Percentiles rank a stretch among this genome's conserved stretches.
These are phyloP conservation scores for Pholis gunnellus DNA, from an alignment of 2,113 vertebrate genomes.

Conservation along the genomic window DNA sequence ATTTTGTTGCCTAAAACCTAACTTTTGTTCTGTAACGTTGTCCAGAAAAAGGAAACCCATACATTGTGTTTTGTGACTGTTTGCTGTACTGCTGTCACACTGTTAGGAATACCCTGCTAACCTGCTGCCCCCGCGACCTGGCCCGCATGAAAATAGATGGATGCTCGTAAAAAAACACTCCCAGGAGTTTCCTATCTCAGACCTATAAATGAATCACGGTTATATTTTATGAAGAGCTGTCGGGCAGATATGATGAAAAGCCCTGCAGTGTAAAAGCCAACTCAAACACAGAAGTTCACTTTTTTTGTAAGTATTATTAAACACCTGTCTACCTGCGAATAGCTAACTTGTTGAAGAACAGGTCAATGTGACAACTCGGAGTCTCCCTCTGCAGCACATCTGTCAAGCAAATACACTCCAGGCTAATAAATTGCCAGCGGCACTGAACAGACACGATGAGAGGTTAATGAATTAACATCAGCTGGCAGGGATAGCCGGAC, in stretches of 20 bases:
- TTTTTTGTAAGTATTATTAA: too few relatives aligned
- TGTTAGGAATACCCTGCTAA: too few relatives aligned
- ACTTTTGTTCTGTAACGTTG: too few relatives aligned
- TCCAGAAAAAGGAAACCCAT: too few relatives aligned
- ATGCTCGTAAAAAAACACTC: too few relatives aligned
- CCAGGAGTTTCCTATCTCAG: not conserved
- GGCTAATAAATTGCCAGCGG: slow-evolving; percentile 35
- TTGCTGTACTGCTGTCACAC: too few relatives aligned
- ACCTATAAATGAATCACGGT: slow-evolving; percentile 13
- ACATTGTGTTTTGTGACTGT: too few relatives aligned
- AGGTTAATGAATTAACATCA: slow-evolving; percentile 35
- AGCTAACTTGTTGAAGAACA: slow-evolving; percentile 6
- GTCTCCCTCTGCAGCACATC: slow-evolving; percentile 27
- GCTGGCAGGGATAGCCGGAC: slow-evolving; percentile 16
- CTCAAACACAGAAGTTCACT: not conserved
- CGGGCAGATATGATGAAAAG: slow-evolving; percentile 11
- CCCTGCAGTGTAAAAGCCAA: not conserved
- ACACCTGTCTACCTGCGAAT: slow-evolving; percentile 4
- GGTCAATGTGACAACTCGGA: slow-evolving; percentile 17
- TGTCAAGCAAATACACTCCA: slow-evolving; percentile 7
- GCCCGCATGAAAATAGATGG: too few relatives aligned
- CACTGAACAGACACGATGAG: slow-evolving; percentile 28
- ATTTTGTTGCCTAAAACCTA: too few relatives aligned
- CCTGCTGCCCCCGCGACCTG: too few relatives aligned
- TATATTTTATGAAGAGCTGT: slow-evolving; percentile 10